These are phyloP conservation scores for Chrysina gloriosa DNA, from an alignment of 2,888 invertebrate genomes.

Conservation along the genomic window DNA sequence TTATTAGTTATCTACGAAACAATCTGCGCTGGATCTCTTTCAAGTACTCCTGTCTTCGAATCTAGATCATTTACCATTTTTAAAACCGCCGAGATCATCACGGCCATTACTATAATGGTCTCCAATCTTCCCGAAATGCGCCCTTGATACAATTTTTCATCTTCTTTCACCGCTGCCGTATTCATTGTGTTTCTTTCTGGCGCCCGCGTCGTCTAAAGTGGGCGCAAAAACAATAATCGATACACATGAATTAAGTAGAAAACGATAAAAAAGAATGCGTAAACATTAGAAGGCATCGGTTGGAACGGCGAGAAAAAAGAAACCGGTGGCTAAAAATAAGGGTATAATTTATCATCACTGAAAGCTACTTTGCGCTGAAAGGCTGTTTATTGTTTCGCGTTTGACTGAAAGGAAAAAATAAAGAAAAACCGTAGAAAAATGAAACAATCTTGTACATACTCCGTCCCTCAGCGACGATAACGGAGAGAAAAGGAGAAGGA, in stretches of 20 bases:
- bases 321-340: constrained; percentile 18
- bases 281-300: constrained; percentile 11
- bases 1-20: too few relatives aligned
- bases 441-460: constrained; percentile 39
- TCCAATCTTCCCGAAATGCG: too few relatives aligned
- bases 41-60: too few relatives aligned
- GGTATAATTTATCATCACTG: constrained; percentile 43
- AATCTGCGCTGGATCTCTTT: too few relatives aligned
- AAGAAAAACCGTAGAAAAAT: constrained; percentile 31
- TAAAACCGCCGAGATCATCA: too few relatives aligned
- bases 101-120: too few relatives aligned
- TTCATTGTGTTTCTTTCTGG: too few relatives aligned
- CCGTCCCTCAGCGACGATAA: background rate
- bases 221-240: constrained; percentile 29
- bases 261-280: constrained; percentile 1
- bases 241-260: constrained; percentile 21
- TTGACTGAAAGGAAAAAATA: constrained; percentile 31
- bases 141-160: too few relatives aligned
- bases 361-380: constrained; percentile 43
- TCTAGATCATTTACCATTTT: too few relatives aligned
- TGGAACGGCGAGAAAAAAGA: background rate
- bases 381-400: constrained; percentile 44
- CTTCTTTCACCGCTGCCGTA: too few relatives aligned
- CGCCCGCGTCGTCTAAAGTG: too few relatives aligned
- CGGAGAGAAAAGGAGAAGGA: background rate